Evolutionary conservation across 2,797 vertebrate species (phyloP), one percentile per base, ranked within the genome.

Genomic region (Lepilemur ruficaudatus): DNA sequence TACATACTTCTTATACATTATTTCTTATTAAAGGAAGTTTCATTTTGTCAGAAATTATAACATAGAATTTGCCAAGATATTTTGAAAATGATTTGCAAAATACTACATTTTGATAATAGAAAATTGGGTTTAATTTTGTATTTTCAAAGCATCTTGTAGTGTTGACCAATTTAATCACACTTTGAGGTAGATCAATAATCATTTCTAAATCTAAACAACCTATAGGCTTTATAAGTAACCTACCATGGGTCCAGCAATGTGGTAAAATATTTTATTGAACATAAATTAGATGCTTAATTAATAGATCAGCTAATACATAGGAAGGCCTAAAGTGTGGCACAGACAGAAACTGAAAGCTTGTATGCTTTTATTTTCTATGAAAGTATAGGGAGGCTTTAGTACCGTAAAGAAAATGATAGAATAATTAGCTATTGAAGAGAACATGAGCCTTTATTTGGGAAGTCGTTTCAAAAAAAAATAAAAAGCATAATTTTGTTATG

Each of bases 31-130:
- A 93, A 91, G 61, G 14, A 15, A 87, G 18, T 88, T 93, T 52
- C 69, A 69, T 95, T 95, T 43, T 38, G 72, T 46, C 13, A 97
- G 18, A 41, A 95, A 95, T 89, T 94, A 52, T 12, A 80, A 35
- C 59, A 86, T 41, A 65, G 70, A 91, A 92, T 86, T 52, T 28
- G 93, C 8, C 5, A 35, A 83, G 38, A 32, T 30, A 18, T 75
- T 89, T 87, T 30, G 14, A 61, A 90, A 92, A 57, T 84, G 11
- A 89, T 76, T 70, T 81, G 2, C 7, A 76, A 52, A 63, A 95
- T 32, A 78, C 30, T 41, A 50, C 11, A 28, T 79, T 94, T 94
- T 72, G 69, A 50, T 86, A 94, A 73, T 65, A 91, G 12, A 20
- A 17, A 81, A 14, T 69, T 73, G 7, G 11, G 3, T 80, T 82